A percentile compares a stretch with the other conserved stretches of the same genome.
Evolutionary conservation across 53 echinoderm and acorn worm species (phyloP).

Genomic region (Echinometra lucunter): DNA sequence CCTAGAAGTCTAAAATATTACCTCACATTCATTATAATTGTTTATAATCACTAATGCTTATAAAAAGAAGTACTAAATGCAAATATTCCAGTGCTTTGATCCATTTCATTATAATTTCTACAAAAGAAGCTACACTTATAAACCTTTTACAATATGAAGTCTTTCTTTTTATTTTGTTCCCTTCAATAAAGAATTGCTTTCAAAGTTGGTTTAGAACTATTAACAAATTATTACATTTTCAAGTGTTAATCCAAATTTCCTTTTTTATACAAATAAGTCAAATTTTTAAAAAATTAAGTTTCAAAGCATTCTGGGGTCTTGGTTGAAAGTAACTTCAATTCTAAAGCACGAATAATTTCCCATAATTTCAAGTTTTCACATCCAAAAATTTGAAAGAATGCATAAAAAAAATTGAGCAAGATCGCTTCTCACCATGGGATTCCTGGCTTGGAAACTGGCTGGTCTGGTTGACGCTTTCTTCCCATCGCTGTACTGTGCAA

Average conservation of each 20-base stretch:
- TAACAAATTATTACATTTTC: too few relatives aligned
- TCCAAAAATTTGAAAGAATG: neutral
- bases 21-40: too few relatives aligned
- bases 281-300: neutral
- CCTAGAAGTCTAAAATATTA: too few relatives aligned
- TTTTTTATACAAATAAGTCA: too few relatives aligned
- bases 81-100: too few relatives aligned
- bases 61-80: too few relatives aligned
- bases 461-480: constrained; percentile 76
- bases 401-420: neutral
- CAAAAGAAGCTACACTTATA: neutral
- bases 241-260: too few relatives aligned
- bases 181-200: too few relatives aligned
- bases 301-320: neutral
- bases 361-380: neutral
- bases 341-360: neutral
- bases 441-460: constrained; percentile 87
- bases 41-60: too few relatives aligned
- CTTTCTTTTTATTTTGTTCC: too few relatives aligned
- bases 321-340: neutral
- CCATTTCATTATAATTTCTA: neutral
- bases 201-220: too few relatives aligned
- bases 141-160: too few relatives aligned
- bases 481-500: constrained; percentile 82
- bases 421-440: constrained; percentile 79